phyloP scores from a whole-genome alignment of 2,888 invertebrate genomes.

The Empis livida region DNA sequence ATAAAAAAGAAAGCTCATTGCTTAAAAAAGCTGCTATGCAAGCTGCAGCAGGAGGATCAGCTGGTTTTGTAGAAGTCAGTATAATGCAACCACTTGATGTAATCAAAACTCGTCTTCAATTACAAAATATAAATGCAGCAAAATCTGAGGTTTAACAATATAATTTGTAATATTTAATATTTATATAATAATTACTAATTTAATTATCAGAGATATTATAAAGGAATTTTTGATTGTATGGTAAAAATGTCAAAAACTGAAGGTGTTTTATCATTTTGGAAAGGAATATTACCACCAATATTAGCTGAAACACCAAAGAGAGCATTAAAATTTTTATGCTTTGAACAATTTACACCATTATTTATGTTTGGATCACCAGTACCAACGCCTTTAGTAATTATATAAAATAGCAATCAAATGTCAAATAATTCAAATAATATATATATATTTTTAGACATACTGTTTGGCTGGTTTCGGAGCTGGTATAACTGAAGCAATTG shows the following conservation, averaged over 20 bases:
- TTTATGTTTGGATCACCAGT: conserved; percentile 65
- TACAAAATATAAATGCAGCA: conserved; percentile 41
- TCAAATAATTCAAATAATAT: neutral
- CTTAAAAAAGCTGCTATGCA: conserved; percentile 27
- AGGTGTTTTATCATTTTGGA: conserved; percentile 77
- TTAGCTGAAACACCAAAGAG: conserved; percentile 90
- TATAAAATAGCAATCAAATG: neutral
- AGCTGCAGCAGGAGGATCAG: conserved; percentile 66
- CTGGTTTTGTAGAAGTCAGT: conserved; percentile 88
- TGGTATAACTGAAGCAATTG: conserved; percentile 80
- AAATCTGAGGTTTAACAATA: neutral
- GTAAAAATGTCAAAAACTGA: conserved; percentile 77
- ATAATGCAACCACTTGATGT: conserved; percentile 94
- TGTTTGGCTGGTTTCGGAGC: conserved; percentile 78
- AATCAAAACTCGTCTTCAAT: conserved; percentile 79
- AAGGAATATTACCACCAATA: conserved; percentile 87
- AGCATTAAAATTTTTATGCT: conserved; percentile 87
- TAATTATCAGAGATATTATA: conserved; percentile 43
- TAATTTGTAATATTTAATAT: neutral
- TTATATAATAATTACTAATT: neutral
- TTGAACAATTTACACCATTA: conserved; percentile 82
- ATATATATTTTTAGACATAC: conserved; percentile 53
- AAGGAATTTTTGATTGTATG: conserved; percentile 76
- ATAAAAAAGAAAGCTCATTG: conserved; percentile 18
- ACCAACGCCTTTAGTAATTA: conserved; percentile 59